Conservation (phyloP, 2,888 invertebrate genomes). For the Norana najaformis region DNA sequence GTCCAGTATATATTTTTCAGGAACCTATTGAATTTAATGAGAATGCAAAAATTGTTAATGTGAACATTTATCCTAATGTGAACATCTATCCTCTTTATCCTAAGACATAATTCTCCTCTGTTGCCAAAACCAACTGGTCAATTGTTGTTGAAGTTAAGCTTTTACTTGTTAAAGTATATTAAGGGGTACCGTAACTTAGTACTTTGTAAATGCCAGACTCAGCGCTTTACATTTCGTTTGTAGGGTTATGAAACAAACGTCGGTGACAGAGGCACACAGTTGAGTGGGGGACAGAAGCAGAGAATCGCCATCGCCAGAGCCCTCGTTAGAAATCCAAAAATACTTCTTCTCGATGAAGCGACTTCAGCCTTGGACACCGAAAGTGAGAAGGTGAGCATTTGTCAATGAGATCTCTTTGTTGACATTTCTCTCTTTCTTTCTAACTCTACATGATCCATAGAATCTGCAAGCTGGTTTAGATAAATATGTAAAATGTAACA, state of each 20-base stretch:
- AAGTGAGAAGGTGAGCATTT: constrained; percentile 53
- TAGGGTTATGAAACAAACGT: constrained; percentile 55
- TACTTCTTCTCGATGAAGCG: constrained; percentile 63
- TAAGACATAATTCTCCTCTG: too few species aligned
- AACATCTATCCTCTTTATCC: too few species aligned
- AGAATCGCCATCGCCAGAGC: constrained; percentile 64
- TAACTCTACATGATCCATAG: too few species aligned
- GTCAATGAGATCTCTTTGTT: not conserved
- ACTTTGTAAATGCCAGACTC: not conserved
- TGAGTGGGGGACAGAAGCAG: constrained; percentile 64
- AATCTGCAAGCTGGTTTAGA: too few species aligned
- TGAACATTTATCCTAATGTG: too few species aligned
- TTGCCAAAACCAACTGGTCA: too few species aligned
- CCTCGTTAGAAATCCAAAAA: constrained; percentile 61
- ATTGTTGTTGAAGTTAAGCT: too few species aligned
- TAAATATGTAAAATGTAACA: too few species aligned
- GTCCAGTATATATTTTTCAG: too few species aligned
- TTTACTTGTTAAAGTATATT: too few species aligned
- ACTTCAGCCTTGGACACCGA: constrained; percentile 63
- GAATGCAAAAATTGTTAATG: not conserved
- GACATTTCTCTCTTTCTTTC: not conserved
- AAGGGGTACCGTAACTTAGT: too few species aligned
- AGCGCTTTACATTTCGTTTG: constrained; percentile 23
- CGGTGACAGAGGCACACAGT: constrained; percentile 59
- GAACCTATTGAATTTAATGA: not conserved